Evolutionary conservation across 2,113 vertebrate genomes (phyloP).

Genomic region (Rhodinocichla rosea): DNA sequence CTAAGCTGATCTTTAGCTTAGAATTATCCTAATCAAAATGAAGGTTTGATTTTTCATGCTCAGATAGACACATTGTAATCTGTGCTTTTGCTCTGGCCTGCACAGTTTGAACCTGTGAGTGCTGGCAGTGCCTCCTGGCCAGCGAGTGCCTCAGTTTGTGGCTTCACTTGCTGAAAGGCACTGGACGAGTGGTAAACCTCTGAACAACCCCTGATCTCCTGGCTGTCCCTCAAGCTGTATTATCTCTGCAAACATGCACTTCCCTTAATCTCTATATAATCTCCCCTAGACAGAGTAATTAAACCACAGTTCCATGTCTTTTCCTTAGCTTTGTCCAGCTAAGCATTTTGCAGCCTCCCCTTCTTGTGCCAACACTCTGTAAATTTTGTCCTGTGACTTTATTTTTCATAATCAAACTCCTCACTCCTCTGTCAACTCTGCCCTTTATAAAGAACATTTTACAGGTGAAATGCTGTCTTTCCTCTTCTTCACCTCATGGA

Average conservation of each 20-base stretch:
- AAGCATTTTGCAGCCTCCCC: not conserved
- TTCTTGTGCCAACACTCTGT: fast-evolving
- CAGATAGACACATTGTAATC: not conserved
- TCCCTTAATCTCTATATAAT: conserved; percentile 6
- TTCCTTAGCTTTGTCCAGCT: not conserved
- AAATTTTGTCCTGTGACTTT: not conserved
- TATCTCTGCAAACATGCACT: not conserved
- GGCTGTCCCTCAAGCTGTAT: not conserved
- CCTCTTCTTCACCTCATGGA: not conserved
- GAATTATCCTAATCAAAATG: not conserved
- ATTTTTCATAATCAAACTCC: not conserved
- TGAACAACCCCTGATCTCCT: not conserved
- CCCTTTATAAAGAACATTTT: not conserved
- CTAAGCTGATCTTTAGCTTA: not conserved
- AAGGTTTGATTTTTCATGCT: not conserved
- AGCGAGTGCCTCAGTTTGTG: not conserved
- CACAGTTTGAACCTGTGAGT: not conserved
- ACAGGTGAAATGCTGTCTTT: not conserved
- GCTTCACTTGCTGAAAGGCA: not conserved
- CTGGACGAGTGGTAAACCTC: not conserved
- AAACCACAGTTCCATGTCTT: not conserved
- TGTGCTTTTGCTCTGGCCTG: not conserved
- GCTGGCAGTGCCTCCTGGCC: not conserved
- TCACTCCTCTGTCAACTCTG: not conserved
- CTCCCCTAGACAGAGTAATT: not conserved